Evolutionary conservation across 2,113 vertebrate genomes (phyloP).

Genomic region (Nycticorax nycticorax): DNA sequence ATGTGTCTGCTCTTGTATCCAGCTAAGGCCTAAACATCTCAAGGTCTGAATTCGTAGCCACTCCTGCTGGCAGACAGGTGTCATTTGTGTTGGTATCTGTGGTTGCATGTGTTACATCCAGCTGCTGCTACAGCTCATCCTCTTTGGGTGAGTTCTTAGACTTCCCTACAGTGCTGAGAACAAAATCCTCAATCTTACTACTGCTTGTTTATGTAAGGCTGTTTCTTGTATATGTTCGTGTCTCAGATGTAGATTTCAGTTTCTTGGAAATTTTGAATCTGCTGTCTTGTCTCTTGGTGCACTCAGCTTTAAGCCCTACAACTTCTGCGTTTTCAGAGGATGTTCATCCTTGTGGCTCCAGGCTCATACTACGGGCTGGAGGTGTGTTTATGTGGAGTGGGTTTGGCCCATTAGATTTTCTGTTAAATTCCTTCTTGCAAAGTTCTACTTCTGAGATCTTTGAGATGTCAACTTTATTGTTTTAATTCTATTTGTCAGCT

Average conservation of each 20-base stretch:
- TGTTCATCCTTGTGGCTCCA: not conserved
- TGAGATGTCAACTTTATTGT: not conserved
- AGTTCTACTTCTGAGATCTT: not conserved
- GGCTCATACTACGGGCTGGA: not conserved
- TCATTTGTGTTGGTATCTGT: not conserved
- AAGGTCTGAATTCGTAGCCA: not conserved
- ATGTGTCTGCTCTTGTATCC: not conserved
- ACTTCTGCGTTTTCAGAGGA: not conserved
- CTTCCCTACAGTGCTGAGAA: not conserved
- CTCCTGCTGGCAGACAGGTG: not conserved
- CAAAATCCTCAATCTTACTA: not conserved
- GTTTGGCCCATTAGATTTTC: not conserved
- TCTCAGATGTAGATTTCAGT: not conserved
- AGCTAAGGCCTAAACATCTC: not conserved
- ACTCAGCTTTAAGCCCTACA: not conserved
- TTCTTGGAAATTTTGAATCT: not conserved
- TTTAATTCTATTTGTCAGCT: not conserved
- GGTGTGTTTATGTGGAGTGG: not conserved
- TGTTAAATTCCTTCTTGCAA: not conserved
- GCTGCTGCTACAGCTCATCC: not conserved
- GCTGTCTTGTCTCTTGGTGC: not conserved
- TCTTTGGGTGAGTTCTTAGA: not conserved
- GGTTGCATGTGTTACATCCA: not conserved
- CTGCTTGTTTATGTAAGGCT: not conserved
- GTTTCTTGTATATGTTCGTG: not conserved